Base-by-base conservation (phyloP, 2,113 vertebrate species). In the Tursiops truncatus region DNA sequence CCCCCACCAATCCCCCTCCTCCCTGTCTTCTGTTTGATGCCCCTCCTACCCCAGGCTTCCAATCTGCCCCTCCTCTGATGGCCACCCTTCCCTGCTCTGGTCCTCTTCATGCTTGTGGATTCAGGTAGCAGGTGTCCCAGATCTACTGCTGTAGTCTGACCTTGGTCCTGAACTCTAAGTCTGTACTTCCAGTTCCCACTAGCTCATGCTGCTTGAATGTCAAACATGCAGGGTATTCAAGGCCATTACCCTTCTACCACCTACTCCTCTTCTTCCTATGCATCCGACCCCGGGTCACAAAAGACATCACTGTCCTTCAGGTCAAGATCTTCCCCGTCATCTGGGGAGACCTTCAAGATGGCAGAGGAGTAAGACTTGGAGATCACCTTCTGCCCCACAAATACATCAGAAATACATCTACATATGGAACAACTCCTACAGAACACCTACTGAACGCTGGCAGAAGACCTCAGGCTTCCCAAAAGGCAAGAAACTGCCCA, bases 241-340 rank as follows among this genome's bases (percentile, higher is more conserved):
- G 33, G 47, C 56, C 60, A 31, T 63, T 13, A 11, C 50, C 38
- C n/a, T 87, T 71, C 70, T 6, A 14, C 31, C 53, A 11, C 65
- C 21, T 26, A 63, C 3, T 18, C 10, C 36, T 74, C 23, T n/a
- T 65, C 68, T 50, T 33, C 18, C 41, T 36, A 0, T 12, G 1
- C 20, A 26, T 56, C 71, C 23, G 13, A 23, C 26, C 44, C 56
- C 3, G 0, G 41, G 17, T 36, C n/a, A 9, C 2, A 1, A 74
- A 84, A 58, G 33, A 60, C 73, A 21, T 17, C 15, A 0, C 6
- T 12, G 4, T 33, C 47, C 79, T 76, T 31, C 25, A 58, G 71
- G 26, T 20, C 23, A 4, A 6, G 17, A 44, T 41, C 44, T 26
- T 31, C 44, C 20, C 12, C 5, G 11, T 10, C 38, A 14, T 25